Base-by-base conservation (phyloP, 2,797 vertebrate species). In the Tokudaia tokunoshimensis region DNA sequence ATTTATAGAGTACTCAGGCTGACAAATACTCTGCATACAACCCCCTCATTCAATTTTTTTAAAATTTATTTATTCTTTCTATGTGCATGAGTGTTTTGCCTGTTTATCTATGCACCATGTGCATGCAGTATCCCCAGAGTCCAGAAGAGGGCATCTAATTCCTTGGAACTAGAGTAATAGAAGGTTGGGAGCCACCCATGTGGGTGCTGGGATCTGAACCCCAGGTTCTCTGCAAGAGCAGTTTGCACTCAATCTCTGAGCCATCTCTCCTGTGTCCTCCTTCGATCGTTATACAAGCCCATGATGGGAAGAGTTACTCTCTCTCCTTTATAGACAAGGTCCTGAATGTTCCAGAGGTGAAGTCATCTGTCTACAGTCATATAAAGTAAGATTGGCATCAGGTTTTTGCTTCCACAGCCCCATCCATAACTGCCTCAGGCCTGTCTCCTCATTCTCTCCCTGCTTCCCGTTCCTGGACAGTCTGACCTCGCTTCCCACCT, bases 251-350 rank as follows among this genome's bases (percentile, higher is more conserved):
- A 13, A 3, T 19, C 55, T 82, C 55, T 17, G 37, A 44, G 26
- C 57, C 57, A 17, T 44, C 37, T 63, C 26, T 83, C 4, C 26
- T 44, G 37, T 0, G 0, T 11, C 31, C 70, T 55, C 2, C 0
- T 67, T 70, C 15, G 78, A 57, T 44, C 52, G 44, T 72, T 55
- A 26, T 17, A 1, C 12, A 3, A 47, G 61, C 52, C 31, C 44
- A 0, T 6, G 57, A 14, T 3, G 17, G 6, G 31, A 7, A 5
- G 12, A 11, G 1, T 13, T 55, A 14, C 20, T 1, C 0, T 72
- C 63, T 74, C 19, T 24, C 1, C 86, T 76, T 29, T 34, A 50
- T 9, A 29, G 52, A 65, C 0, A 24, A 91, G 37, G 34, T 26
- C 15, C 65, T 24, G 44, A 89, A 17, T 6, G 15, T 65, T 26